phyloP scores from a whole-genome alignment of 2,797 vertebrate species.

The Sebastes reedi region DNA sequence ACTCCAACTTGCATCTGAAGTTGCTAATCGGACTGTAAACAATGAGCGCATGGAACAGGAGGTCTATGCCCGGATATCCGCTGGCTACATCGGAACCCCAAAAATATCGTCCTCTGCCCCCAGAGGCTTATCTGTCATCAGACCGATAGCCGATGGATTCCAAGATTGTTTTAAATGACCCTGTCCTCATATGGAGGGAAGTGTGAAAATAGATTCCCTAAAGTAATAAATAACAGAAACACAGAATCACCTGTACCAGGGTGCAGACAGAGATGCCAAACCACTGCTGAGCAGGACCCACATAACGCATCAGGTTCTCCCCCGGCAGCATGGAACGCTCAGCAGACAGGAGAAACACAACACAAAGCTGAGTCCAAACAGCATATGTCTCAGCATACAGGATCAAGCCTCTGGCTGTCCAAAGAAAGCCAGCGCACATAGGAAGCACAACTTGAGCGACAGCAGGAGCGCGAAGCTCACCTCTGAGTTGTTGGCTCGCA shows the following conservation, averaged over 20 bases:
- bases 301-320: constrained; percentile 59
- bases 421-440: constrained; percentile 57
- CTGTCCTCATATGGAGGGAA: neutral
- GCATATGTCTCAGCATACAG: constrained; percentile 63
- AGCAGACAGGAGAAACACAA: constrained; percentile 63
- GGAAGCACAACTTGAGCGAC: constrained; percentile 63
- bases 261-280: constrained; percentile 60
- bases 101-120: neutral
- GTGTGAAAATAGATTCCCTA: neutral
- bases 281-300: constrained; percentile 64
- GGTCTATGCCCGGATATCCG: neutral
- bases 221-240: neutral
- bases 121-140: neutral
- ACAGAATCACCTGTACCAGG: constrained; percentile 30
- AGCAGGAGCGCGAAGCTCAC: constrained; percentile 65
- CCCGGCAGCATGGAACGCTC: constrained; percentile 56
- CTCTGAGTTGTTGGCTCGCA: constrained; percentile 59
- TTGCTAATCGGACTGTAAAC: neutral
- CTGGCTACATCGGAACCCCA: neutral
- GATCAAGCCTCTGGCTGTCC: constrained; percentile 51
- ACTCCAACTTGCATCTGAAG: neutral
- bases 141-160: no score
- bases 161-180: neutral
- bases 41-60: neutral
- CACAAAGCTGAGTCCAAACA: constrained; percentile 68